Evolutionary conservation across 2,888 invertebrate species (phyloP).

Genomic region (Hirtodrosophila duncani): DNA sequence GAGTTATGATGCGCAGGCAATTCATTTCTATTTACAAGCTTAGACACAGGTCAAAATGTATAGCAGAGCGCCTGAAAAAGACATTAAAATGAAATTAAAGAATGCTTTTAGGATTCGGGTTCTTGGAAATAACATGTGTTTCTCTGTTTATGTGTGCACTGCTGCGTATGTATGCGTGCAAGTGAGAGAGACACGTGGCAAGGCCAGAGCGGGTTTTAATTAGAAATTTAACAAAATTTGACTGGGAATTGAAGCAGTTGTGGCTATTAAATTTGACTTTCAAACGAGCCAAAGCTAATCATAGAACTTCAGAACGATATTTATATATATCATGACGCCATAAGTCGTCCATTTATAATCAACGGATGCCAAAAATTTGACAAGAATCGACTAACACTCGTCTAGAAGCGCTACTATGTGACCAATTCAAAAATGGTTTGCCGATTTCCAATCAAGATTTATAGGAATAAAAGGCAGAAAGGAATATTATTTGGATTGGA

Average conservation of each 20-base stretch:
- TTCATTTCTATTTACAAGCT: constrained; percentile 13
- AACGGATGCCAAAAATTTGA: too few relatives aligned
- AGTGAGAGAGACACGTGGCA: constrained; percentile 12
- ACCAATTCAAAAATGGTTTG: too few relatives aligned
- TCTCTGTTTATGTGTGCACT: too few relatives aligned
- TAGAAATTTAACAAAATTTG: constrained; percentile 11
- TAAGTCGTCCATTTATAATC: too few relatives aligned
- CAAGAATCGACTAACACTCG: too few relatives aligned
- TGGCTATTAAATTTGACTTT: constrained; percentile 18
- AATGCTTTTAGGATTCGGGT: neutral
- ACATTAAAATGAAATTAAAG: constrained; percentile 18
- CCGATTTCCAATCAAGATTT: too few relatives aligned
- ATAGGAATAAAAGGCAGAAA: too few relatives aligned
- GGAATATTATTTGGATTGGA: too few relatives aligned
- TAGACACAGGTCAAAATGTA: constrained; percentile 30
- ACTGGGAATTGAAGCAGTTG: constrained; percentile 29
- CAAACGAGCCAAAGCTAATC: neutral
- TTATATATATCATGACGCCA: neutral
- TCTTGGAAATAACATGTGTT: too few relatives aligned
- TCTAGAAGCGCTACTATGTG: too few relatives aligned
- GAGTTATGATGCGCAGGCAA: constrained; percentile 16
- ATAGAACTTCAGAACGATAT: too few relatives aligned
- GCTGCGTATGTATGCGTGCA: too few relatives aligned
- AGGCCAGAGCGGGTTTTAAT: constrained; percentile 13
- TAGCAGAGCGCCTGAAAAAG: neutral